Evolutionary conservation across 2,888 invertebrate species (phyloP).

Genomic region (Clepsis dumicolana): DNA sequence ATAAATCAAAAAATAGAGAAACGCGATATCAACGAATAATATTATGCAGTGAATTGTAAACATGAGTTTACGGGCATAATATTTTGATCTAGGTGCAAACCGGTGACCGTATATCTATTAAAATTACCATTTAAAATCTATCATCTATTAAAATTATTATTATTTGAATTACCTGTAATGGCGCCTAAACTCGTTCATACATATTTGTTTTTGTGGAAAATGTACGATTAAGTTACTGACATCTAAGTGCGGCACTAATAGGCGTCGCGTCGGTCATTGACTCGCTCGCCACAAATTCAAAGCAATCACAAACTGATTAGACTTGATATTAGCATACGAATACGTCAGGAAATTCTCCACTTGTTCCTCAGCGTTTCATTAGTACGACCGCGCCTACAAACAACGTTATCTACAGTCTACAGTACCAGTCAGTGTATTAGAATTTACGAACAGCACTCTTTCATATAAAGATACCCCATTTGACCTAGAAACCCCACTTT

Average conservation of each 20-base stretch:
- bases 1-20: background rate
- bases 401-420: no score
- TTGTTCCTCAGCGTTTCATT: constrained; percentile 7
- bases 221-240: background rate
- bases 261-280: constrained; percentile 5
- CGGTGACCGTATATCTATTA: no score
- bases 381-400: background rate
- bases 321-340: constrained; percentile 22
- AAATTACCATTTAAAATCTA: no score
- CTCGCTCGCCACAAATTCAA: constrained; percentile 15
- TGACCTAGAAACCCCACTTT: no score
- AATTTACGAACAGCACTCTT: no score
- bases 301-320: constrained; percentile 36
- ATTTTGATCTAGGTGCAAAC: no score
- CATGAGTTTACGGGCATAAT: background rate
- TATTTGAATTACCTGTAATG: no score
- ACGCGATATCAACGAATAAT: background rate
- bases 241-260: background rate
- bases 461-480: no score
- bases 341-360: constrained; percentile 7
- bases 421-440: no score
- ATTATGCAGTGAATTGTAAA: background rate
- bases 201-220: no score
- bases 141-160: no score
- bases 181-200: no score